Conservation (phyloP, 1,140 invertebrate species). For the Cepaea nemoralis region DNA sequence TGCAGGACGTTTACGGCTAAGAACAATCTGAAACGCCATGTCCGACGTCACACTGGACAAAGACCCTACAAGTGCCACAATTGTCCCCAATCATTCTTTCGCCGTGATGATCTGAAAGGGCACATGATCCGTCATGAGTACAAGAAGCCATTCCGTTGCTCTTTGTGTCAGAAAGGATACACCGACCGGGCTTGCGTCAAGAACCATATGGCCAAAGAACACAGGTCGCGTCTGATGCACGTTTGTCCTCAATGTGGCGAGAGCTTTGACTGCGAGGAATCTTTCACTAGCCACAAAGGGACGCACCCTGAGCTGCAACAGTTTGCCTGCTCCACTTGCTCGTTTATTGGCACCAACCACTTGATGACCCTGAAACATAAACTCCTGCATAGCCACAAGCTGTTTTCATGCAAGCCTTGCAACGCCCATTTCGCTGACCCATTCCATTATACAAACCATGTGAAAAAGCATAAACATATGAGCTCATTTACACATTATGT, state of each 20-base stretch:
- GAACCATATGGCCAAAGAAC: constrained; percentile 62
- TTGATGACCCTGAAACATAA: constrained; percentile 59
- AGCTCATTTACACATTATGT: constrained; percentile 47
- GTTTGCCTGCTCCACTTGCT: constrained; percentile 54
- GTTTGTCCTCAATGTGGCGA: constrained; percentile 62
- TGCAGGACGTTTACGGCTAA: constrained; percentile 60
- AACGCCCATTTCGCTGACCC: constrained; percentile 56
- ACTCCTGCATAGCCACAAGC: constrained; percentile 54
- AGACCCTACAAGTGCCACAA: constrained; percentile 68
- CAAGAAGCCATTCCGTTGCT: constrained; percentile 60
- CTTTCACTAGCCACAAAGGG: constrained; percentile 57
- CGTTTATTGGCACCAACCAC: constrained; percentile 58
- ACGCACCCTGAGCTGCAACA: constrained; percentile 59
- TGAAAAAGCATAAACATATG: constrained; percentile 58
- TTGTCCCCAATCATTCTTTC: constrained; percentile 83
- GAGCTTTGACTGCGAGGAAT: constrained; percentile 51
- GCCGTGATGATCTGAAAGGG: constrained; percentile 77
- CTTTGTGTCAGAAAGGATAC: constrained; percentile 59
- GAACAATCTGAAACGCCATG: constrained; percentile 88
- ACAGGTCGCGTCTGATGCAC: constrained; percentile 53
- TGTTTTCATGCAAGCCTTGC: constrained; percentile 55
- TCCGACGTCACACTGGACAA: constrained; percentile 72
- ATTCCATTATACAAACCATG: constrained; percentile 57
- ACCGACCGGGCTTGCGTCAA: constrained; percentile 58
- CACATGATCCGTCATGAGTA: constrained; percentile 76